These are phyloP conservation scores for Otocyon megalotis DNA, from an alignment of 2,113 vertebrate species.

Conservation along the genomic window DNA sequence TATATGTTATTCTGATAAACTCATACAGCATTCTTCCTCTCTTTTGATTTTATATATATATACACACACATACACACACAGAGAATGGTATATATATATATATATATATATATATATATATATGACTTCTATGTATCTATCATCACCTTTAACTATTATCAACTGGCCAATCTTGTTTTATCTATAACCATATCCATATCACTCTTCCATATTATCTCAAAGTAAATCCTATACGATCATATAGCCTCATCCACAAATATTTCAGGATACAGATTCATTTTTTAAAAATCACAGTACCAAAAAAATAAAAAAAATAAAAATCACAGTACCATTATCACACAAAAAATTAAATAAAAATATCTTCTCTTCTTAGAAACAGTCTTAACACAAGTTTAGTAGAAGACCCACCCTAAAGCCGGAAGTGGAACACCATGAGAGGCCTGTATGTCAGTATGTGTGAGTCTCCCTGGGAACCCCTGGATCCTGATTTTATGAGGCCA, in stretches of 20 bases:
- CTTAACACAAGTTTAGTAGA: not conserved
- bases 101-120: not conserved
- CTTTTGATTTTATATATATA: not conserved
- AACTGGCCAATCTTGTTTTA: slow-evolving; percentile 2
- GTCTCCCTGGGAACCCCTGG: not conserved
- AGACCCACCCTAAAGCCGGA: not conserved
- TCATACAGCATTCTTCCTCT: not conserved
- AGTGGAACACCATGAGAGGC: not conserved
- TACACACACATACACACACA: not conserved
- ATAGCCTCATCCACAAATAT: slow-evolving; percentile 28
- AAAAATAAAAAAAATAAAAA: not conserved
- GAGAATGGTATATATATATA: not conserved
- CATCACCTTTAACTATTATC: not conserved
- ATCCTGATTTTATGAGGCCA: not conserved
- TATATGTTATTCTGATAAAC: slow-evolving; percentile 15
- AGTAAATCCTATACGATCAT: not conserved
- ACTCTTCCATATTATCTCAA: not conserved
- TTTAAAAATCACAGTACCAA: not conserved
- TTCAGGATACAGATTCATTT: slow-evolving; percentile 35
- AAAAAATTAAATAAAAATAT: slow-evolving; percentile 1
- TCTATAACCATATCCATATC: not conserved
- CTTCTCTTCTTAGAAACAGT: not conserved
- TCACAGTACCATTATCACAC: not conserved
- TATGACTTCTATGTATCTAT: not conserved
- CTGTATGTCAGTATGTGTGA: not conserved